Percentiles rank a stretch among this genome's conserved stretches.
Evolutionary conservation across 1,140 invertebrate genomes (phyloP).

Genomic region (Bombus polaris): DNA sequence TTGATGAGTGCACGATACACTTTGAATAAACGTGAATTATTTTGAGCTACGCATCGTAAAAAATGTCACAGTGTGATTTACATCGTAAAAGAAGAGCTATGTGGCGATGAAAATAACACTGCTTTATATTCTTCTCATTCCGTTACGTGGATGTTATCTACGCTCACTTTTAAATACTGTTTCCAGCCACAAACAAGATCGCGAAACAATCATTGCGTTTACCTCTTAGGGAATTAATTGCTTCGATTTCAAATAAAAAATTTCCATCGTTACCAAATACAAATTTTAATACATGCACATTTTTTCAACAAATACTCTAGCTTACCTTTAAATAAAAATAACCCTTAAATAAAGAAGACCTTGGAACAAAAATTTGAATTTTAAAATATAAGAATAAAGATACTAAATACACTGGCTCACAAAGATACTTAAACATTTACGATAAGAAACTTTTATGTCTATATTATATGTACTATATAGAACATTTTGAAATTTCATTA

Average conservation of each 20-base stretch:
- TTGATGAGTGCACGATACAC: not conserved
- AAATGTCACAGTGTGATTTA: not conserved
- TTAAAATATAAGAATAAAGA: not conserved
- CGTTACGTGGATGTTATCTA: constrained; percentile 3
- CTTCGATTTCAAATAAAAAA: not conserved
- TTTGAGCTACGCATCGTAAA: not conserved
- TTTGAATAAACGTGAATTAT: not conserved
- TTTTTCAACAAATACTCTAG: too few species aligned
- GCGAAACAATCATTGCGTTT: not conserved
- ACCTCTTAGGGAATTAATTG: not conserved
- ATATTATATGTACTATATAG: not conserved
- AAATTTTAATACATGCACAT: not conserved
- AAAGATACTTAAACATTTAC: not conserved
- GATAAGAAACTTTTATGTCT: not conserved
- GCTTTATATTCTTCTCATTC: constrained; percentile 32
- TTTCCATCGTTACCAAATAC: not conserved
- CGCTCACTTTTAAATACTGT: constrained; percentile 17
- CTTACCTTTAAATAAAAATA: too few species aligned
- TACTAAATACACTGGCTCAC: too few species aligned
- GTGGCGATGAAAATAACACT: constrained; percentile 20
- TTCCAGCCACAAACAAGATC: not conserved
- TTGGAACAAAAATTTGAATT: too few species aligned
- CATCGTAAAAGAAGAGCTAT: not conserved
- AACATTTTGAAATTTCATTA: not conserved
- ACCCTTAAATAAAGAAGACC: too few species aligned